phyloP scores from a whole-genome alignment of 92 coral and sea anemone species.

The Parazoanthus darwini region DNA sequence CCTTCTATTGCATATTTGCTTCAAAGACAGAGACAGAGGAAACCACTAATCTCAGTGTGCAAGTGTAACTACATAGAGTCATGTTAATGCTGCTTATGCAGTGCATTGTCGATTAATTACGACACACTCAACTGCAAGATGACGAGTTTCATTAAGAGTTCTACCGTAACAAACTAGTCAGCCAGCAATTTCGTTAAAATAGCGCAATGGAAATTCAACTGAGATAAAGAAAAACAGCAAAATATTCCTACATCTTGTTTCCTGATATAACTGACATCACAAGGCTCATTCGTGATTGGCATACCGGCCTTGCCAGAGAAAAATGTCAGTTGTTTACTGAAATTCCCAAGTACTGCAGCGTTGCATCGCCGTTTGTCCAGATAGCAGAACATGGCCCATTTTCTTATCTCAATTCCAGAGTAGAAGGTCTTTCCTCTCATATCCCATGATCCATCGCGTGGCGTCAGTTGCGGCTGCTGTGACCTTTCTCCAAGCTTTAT shows the following conservation, averaged over 20 bases:
- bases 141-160: neutral
- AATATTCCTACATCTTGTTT: constrained; percentile 6
- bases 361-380: constrained; percentile 12
- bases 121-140: neutral
- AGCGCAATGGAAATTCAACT: neutral
- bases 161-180: neutral
- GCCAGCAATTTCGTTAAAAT: neutral
- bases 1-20: no score
- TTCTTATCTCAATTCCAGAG: constrained; percentile 21
- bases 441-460: constrained; percentile 53
- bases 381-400: constrained; percentile 57
- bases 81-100: neutral
- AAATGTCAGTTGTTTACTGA: constrained; percentile 4
- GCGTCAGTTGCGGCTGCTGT: constrained; percentile 34
- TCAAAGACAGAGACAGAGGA: no score
- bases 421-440: constrained; percentile 51
- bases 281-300: neutral
- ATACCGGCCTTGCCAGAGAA: constrained; percentile 35
- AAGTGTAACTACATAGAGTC: no score
- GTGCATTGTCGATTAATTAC: neutral
- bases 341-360: constrained; percentile 29
- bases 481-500: constrained; percentile 25
- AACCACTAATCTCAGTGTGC: no score
- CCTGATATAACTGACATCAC: constrained; percentile 5
- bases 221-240: neutral